Base-by-base conservation (phyloP, 2,797 vertebrate genomes). In the Moxostoma hubbsi region DNA sequence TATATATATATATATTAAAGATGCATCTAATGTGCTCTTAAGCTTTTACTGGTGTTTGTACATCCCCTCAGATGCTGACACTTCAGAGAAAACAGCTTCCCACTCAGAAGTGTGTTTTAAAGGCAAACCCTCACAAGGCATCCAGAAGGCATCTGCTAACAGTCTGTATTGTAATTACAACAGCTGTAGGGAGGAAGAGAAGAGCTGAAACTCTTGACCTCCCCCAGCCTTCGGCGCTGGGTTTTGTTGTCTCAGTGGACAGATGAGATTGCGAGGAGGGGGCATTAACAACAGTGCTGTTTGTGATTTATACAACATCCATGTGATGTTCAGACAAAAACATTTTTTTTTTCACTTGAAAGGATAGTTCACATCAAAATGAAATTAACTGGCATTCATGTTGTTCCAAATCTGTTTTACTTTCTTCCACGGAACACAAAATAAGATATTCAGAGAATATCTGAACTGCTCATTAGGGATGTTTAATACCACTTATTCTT, bases 91-190 rank as follows among this genome's bases (percentile, higher is more conserved):
- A 73, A 73, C 43, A 57, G 50, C 70, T 70, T 54, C 50, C 57
- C 79, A 5, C 58, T 75, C 70, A 45, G 66, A 47, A 57, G 63
- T 62, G 49, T 54, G 58, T 58, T 9, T 63, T 71, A 71, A 75
- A 64, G 54, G 67, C 74, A 71, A 70, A 54, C 63, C 77, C 57
- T 80, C 36, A 59, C 36, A 74, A 53, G 53, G n/a, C 73, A 72
- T 64, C 51, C 68, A 70, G 63, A 50, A 78, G 51, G 70, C 53
- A 57, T 84, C 72, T 81, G 71, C 46, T 79, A 79, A 81, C 72
- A 73, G 72, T 81, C 51, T 71, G 45, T 7, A 12, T 81, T 72
- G 55, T 76, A 80, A 84, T 66, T 73, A 16, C 49, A 77, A 8
- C 53, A 36, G 24, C 57, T 45, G 65, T 77, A 46, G 75, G 76